These are phyloP conservation scores for Heliconius eleuchia DNA, from an alignment of 1,140 invertebrate species.

Conservation along the genomic window DNA sequence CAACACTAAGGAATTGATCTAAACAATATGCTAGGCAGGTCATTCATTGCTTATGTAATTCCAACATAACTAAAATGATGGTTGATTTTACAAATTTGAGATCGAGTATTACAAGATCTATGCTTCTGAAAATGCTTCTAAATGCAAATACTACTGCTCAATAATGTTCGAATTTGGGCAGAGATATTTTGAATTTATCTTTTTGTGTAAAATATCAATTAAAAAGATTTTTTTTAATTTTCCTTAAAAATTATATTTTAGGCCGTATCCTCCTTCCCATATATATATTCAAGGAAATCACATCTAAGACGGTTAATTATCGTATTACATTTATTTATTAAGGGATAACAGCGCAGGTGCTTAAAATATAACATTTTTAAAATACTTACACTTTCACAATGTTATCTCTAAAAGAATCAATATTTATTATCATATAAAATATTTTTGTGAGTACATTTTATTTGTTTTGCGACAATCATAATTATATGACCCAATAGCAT, in stretches of 20 bases:
- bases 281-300: too few relatives aligned
- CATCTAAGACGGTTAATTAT: too few relatives aligned
- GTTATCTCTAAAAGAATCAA: neutral
- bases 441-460: neutral
- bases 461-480: neutral
- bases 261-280: too few relatives aligned
- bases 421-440: neutral
- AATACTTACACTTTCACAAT: neutral
- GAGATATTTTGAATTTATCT: too few relatives aligned
- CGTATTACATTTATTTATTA: neutral
- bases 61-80: neutral
- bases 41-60: neutral
- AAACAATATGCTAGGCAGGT: neutral
- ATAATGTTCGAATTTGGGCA: too few relatives aligned
- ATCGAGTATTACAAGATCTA: too few relatives aligned
- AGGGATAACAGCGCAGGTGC: neutral
- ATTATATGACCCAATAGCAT: neutral
- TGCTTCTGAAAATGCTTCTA: too few relatives aligned
- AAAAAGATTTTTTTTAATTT: too few relatives aligned
- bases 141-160: too few relatives aligned
- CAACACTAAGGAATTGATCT: conserved; percentile 8
- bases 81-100: too few relatives aligned
- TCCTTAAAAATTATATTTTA: too few relatives aligned
- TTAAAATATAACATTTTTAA: neutral
- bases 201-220: too few relatives aligned